phyloP scores from a whole-genome alignment of 2,797 vertebrate genomes.

The Miopithecus talapoin region DNA sequence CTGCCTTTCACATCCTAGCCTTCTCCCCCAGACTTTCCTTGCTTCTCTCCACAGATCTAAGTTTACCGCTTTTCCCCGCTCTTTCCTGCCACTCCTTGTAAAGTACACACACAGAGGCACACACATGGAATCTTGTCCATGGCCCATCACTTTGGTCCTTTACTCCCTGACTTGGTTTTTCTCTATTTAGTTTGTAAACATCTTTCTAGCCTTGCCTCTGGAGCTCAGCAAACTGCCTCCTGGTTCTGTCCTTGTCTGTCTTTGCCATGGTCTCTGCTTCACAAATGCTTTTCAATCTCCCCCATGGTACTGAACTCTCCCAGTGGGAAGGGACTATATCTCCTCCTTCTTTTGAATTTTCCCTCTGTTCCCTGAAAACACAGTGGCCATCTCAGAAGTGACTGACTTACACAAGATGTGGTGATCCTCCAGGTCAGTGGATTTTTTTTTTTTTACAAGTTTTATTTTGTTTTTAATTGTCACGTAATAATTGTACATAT shows the following conservation, averaged over 20 bases:
- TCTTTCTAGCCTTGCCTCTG: conserved; percentile 1
- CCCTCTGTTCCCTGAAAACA: not conserved
- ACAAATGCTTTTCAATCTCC: not conserved
- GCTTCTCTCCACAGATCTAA: not conserved
- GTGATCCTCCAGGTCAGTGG: not conserved
- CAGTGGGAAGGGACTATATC: not conserved
- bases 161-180: not conserved
- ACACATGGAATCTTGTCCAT: not conserved
- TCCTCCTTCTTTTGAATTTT: not conserved
- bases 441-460: not conserved
- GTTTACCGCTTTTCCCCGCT: not conserved
- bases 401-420: not conserved
- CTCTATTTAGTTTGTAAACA: not conserved
- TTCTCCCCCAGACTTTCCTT: not conserved
- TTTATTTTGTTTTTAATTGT: not conserved
- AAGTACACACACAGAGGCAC: not conserved
- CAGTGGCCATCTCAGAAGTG: not conserved
- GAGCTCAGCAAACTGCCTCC: not conserved
- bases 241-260: not conserved
- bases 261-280: not conserved
- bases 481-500: not conserved
- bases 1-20: not conserved
- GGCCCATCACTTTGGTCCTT: not conserved
- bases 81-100: not conserved
- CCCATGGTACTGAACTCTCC: not conserved